Base-by-base conservation (phyloP, 1,140 invertebrate genomes). In the Plodia interpunctella region DNA sequence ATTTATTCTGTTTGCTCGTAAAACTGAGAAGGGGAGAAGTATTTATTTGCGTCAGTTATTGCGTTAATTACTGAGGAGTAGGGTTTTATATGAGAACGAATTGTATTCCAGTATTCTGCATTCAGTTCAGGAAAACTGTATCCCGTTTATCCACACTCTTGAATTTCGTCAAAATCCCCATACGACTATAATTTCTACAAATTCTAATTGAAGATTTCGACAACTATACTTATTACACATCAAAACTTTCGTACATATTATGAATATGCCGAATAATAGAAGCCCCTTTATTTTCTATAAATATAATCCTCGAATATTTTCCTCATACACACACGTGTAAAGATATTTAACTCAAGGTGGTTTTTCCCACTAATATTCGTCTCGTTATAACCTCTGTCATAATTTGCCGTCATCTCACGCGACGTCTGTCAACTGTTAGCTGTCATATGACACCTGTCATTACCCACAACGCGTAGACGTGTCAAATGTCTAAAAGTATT, bases 1-100 rank as follows among this genome's bases (percentile, higher is more conserved):
- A 72, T 66, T 70, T 70, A 67, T 44, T 44, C 13, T n/a, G 13
- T 17, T 44, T 44, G 38, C 38, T 44, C 38, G 38, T 44, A 44
- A 44, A 44, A 44, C 38, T 44, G 38, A 44, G n/a, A 15, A 44
- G 38, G 13, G 13, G 15, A 15, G 15, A 15, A 44, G 1, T n/a
- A 15, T 44, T 44, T 44, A 44, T 44, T 44, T 44, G 38, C n/a
- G 38, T 44, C 13, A 15, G 15, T n/a, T n/a, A n/a, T 44, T 44
- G 15, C 15, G n/a, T 17, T 15, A 44, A 44, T 10, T 44, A 44
- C n/a, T 44, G 13, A 4, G 5, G 13, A 44, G 5, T 44, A 44
- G 3, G n/a, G n/a, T n/a, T 44, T 5, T 15, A 44, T 15, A 44
- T 9, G 30, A 32, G 11, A 32, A 28, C 10, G 30, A 11, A 32